These are phyloP conservation scores for Epinephelus awoara DNA, from an alignment of 2,797 vertebrate species.

Conservation along the genomic window DNA sequence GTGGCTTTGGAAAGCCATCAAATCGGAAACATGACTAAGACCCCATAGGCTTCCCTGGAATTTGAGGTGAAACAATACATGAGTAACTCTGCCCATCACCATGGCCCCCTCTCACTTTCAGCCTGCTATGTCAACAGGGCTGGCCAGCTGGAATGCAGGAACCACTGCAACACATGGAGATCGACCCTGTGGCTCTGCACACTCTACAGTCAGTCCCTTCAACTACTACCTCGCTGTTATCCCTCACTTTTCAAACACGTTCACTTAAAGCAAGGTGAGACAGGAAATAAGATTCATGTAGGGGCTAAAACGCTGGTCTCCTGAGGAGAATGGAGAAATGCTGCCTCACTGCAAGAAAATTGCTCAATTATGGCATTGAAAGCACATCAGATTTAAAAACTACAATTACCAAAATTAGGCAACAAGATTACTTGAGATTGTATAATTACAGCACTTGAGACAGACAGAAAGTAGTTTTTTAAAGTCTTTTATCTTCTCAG, in stretches of 20 bases:
- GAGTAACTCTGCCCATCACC: slow-evolving; percentile 59
- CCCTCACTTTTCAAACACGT: slow-evolving; percentile 20
- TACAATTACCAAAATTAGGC: slow-evolving; percentile 23
- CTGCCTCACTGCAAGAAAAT: slow-evolving; percentile 7
- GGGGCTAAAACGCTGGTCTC: not conserved
- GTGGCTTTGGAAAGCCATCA: slow-evolving; percentile 56
- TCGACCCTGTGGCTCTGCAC: slow-evolving; percentile 30
- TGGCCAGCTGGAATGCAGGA: slow-evolving; percentile 78
- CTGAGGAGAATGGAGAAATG: not conserved
- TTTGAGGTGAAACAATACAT: slow-evolving; percentile 72
- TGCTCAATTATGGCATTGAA: slow-evolving; percentile 22
- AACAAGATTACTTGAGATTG: not conserved
- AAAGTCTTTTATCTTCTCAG: not conserved
- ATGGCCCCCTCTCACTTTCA: slow-evolving; percentile 72
- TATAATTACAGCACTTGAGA: slow-evolving; percentile 27
- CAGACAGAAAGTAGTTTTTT: slow-evolving; percentile 3
- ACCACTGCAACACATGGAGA: slow-evolving; percentile 46
- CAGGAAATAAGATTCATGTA: not conserved
- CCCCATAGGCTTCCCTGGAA: slow-evolving; percentile 69
- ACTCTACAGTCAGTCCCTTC: slow-evolving; percentile 17
- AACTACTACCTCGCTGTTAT: slow-evolving; percentile 17
- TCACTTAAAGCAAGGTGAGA: not conserved
- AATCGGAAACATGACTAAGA: slow-evolving; percentile 75
- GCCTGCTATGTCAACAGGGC: slow-evolving; percentile 80
- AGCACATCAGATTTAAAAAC: slow-evolving; percentile 13